Base-by-base conservation (phyloP, 2,888 invertebrate genomes). In the Cantharis rustica region DNA sequence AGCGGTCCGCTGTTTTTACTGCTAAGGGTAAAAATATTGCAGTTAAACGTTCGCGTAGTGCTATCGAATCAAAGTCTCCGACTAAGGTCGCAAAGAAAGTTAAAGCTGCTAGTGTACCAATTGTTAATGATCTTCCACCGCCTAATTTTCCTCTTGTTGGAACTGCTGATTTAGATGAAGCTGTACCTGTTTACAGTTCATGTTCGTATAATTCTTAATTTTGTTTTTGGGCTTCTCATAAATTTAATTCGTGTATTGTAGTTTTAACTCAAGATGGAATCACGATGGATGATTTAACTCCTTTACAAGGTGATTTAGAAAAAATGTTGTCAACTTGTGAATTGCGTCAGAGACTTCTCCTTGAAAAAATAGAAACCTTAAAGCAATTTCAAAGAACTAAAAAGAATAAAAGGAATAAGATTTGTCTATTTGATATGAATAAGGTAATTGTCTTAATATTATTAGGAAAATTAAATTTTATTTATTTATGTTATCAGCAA, bases 241-340 rank as follows among this genome's bases (percentile, higher is more conserved):
- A 23, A 47, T 47, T 47, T 47, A 23, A 23, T n/a, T 16, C 5
- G n/a, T 66, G n/a, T 66, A 20, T 20, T 23, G 5, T 66, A 66
- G 64, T 20, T 20, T 20, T 66, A 20, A 90, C 92, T 2, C 94
- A 95, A 76, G 95, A 96, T 84, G 92, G 93, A 5, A 92, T 97
- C 78, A 94, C 93, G 15, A 94, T 96, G 90, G 97, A 97, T 83
- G 97, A 98, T 85, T 89, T 98, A 68, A 96, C 97, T 86, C 91
- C 92, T 1, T 89, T 98, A 10, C 98, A 98, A 87, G 88, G 94
- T 70, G 98, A 98, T 86, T 88, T 98, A 70, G 98, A 98, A 88
- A 93, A 93, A 16, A 89, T 98, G 70, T 90, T 97, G 20, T 95
- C 96, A 0, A 94, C 94, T 71, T 95, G 95, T 72, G 96, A 96